Base-by-base conservation (phyloP, 2,888 invertebrate genomes). In the Synanthedon andrenaeformis region DNA sequence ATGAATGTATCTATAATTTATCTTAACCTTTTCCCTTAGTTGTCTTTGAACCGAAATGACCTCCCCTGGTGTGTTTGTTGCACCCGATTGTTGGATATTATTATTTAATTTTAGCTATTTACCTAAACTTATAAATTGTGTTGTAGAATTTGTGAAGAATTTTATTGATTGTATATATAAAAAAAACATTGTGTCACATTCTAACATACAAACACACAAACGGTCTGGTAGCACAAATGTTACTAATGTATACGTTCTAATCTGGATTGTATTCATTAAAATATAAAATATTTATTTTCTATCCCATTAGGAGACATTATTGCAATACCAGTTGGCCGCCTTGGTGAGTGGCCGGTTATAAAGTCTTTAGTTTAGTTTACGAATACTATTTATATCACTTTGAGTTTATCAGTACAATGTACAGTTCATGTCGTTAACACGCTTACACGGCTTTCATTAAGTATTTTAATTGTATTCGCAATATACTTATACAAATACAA, bases 241-340 rank as follows among this genome's bases (percentile, higher is more conserved):
- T 61, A 76, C 72, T 79, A 78, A 77, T 66, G 53, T 58, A 64
- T 59, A 62, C 62, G 63, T 56, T 53, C 63, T 14, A 49, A 10
- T 49, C 4, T 49, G 17, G 4, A 17, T 11, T 49, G 19, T 17
- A 12, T 49, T 61, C 51, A 59, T 56, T 59, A 57, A 62, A 63
- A 66, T 65, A 61, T 72, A 70, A 76, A 70, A 67, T 67, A 62
- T 65, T 62, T 69, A 74, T 72, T 82, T 82, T 85, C 74, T 79
- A 78, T 82, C 81, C 74, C 64, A 79, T 78, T 82, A 86, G 87
- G 87, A 86, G 77, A 77, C 84, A 63, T 87, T 75, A 83, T 84
- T 84, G 79, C 83, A 84, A 83, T 80, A 80, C 82, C 85, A 85
- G 85, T 74, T 84, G 81, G 82, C 85, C 84, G 81, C 83, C 58